Conservation (phyloP, 2,797 vertebrate genomes). For the Octomys mimax region DNA sequence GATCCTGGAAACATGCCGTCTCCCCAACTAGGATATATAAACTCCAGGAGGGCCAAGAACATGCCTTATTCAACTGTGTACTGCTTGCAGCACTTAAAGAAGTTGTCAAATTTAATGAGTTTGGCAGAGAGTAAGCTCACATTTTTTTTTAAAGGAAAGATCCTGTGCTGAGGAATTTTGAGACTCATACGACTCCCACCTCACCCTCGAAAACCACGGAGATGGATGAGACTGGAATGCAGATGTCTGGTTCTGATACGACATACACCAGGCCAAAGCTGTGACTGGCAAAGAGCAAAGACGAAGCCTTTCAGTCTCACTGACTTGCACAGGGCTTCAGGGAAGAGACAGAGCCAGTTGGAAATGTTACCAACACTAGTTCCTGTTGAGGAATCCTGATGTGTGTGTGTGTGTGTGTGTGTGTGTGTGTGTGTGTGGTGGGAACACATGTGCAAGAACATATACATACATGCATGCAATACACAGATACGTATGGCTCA, state of each 20-base stretch:
- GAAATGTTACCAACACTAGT: not conserved
- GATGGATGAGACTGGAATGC: not conserved
- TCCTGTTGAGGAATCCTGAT: not conserved
- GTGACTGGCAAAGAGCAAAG: not conserved
- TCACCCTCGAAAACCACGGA: not conserved
- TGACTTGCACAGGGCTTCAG: not conserved
- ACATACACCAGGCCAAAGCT: not conserved
- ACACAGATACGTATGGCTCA: not conserved
- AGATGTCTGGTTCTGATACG: not conserved
- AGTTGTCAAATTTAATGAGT: constrained; percentile 54
- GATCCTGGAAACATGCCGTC: not conserved
- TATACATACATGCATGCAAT: not conserved
- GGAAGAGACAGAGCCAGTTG: not conserved
- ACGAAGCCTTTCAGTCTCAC: not conserved
- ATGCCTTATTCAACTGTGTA: not conserved
- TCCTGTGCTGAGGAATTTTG: constrained; percentile 4
- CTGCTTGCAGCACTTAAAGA: constrained; percentile 40
- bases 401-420: not conserved
- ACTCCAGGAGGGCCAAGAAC: constrained; percentile 31
- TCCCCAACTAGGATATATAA: not conserved
- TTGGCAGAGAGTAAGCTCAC: constrained; percentile 35
- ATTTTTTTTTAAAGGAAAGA: not conserved
- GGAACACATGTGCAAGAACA: no score
- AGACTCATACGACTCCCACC: not conserved
- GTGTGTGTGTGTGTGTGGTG: no score